Conservation (phyloP, 2,113 vertebrate species). For the Xerus inauris region DNA sequence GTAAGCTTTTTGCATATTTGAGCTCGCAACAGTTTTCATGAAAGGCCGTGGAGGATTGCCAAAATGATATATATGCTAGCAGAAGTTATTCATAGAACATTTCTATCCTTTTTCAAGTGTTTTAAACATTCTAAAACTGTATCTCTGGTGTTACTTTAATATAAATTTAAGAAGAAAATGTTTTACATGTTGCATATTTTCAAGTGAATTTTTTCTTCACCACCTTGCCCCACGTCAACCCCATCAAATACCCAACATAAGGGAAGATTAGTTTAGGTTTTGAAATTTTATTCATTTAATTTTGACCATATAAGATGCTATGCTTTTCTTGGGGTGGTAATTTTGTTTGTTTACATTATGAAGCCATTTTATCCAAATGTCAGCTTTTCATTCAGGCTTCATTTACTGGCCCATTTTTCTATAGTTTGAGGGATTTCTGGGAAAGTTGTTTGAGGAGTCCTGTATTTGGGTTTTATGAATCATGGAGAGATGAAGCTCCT, state of each 20-base stretch:
- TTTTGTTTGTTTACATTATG: slow-evolving; percentile 20
- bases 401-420: neutral
- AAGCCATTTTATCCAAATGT: neutral
- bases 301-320: neutral
- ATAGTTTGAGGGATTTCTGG: slow-evolving; percentile 30
- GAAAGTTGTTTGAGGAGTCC: neutral
- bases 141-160: slow-evolving; percentile 33
- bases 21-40: slow-evolving; percentile 30
- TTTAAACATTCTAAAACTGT: slow-evolving; percentile 40
- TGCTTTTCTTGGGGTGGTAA: neutral
- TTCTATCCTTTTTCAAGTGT: slow-evolving; percentile 42
- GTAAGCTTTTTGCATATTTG: slow-evolving; percentile 25
- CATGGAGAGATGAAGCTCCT: neutral
- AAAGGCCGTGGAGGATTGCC: neutral
- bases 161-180: slow-evolving; percentile 50
- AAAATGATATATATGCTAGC: slow-evolving; percentile 10
- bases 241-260: neutral
- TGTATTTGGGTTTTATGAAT: slow-evolving; percentile 7
- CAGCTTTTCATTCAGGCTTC: neutral
- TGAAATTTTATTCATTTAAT: slow-evolving; percentile 37
- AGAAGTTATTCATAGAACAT: slow-evolving; percentile 32
- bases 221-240: neutral
- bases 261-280: neutral
- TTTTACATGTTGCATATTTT: slow-evolving; percentile 32
- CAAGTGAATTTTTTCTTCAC: slow-evolving; percentile 1